Conservation (phyloP, 2,113 vertebrate species). For the Tyto alba region DNA sequence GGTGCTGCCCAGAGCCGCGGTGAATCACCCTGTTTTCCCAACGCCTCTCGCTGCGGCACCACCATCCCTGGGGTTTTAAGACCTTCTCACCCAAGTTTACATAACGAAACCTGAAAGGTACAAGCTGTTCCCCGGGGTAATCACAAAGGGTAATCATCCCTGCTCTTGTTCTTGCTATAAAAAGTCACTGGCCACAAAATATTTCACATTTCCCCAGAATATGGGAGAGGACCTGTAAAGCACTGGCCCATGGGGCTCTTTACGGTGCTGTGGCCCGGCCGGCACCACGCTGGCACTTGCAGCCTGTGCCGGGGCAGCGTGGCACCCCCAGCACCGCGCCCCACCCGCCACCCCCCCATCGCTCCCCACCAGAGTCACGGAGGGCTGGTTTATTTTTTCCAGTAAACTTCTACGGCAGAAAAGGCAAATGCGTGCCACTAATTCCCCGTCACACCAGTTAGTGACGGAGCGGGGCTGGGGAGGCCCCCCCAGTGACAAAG, state of each 20-base stretch:
- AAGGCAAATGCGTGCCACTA: not conserved
- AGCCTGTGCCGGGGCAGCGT: accelerated
- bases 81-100: constrained; percentile 46
- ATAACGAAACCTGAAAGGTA: not conserved
- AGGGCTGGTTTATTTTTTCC: not conserved
- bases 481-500: not conserved
- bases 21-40: constrained; percentile 33
- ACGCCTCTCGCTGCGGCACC: not conserved
- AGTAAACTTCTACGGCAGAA: not conserved
- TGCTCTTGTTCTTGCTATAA: not conserved
- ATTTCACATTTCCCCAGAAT: not conserved
- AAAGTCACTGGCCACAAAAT: constrained; percentile 2
- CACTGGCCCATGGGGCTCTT: not conserved
- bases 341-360: not conserved
- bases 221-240: not conserved
- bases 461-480: not conserved
- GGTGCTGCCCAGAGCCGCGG: not conserved
- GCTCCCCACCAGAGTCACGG: not conserved
- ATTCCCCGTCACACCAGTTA: not conserved
- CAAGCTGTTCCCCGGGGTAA: not conserved
- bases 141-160: not conserved
- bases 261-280: accelerated
- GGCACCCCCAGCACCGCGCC: not conserved
- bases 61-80: not conserved
- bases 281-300: accelerated